These are phyloP conservation scores for Tipula helvola DNA, from an alignment of 2,888 invertebrate species.

Conservation along the genomic window DNA sequence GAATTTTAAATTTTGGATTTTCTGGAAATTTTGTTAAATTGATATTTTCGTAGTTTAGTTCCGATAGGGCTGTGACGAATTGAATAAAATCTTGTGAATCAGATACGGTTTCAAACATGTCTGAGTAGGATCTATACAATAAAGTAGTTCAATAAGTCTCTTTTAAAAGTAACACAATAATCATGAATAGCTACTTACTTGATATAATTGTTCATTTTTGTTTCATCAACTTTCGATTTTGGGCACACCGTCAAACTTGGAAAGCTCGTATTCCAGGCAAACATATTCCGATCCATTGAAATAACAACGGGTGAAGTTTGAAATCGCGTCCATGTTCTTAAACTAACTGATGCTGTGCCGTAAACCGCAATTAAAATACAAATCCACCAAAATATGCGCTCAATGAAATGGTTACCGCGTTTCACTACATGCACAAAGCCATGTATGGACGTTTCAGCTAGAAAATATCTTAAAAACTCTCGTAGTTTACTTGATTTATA, in stretches of 20 bases:
- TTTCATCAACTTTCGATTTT: conserved; percentile 40
- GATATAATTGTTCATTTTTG: conserved; percentile 41
- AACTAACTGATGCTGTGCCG: conserved; percentile 43
- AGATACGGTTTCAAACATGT: conserved; percentile 27
- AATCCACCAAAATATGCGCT: conserved; percentile 43
- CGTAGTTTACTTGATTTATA: neutral
- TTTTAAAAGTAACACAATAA: neutral
- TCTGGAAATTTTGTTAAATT: neutral
- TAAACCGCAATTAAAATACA: conserved; percentile 42
- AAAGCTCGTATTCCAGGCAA: conserved; percentile 58
- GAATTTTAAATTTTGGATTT: conserved; percentile 38
- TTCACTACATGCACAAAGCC: conserved; percentile 33
- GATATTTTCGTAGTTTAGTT: conserved; percentile 47
- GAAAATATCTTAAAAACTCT: conserved; percentile 18
- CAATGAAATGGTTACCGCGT: conserved; percentile 28
- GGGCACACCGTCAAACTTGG: conserved; percentile 58
- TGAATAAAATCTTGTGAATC: conserved; percentile 42
- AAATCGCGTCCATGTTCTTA: conserved; percentile 49
- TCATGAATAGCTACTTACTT: conserved; percentile 30
- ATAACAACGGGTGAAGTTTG: conserved; percentile 59
- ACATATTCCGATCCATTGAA: conserved; percentile 60
- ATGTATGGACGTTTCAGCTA: conserved; percentile 32
- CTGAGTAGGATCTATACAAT: neutral
- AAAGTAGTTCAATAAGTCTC: neutral
- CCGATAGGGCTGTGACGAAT: conserved; percentile 44